phyloP scores from a whole-genome alignment of 2,113 vertebrate species.

The Romanogobio albipinnatus region DNA sequence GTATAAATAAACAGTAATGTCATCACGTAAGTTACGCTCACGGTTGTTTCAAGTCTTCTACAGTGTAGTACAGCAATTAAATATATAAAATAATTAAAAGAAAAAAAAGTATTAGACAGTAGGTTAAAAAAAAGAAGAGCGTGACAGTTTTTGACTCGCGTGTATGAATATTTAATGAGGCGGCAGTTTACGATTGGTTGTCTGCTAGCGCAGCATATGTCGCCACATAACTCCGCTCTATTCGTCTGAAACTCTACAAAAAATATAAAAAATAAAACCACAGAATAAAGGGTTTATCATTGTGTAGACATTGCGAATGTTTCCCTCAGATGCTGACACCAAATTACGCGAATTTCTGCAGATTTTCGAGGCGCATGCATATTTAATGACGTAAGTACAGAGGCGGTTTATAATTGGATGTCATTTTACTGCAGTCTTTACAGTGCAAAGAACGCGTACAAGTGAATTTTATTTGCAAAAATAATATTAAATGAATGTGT shows the following conservation, averaged over 20 bases:
- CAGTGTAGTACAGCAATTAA: not conserved
- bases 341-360: too few relatives aligned
- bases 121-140: not conserved
- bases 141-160: not conserved
- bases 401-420: too few relatives aligned
- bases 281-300: not conserved
- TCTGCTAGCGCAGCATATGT: not conserved
- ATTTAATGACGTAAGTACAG: too few relatives aligned
- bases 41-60: not conserved
- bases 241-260: not conserved
- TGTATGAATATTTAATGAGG: not conserved
- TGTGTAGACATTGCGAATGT: too few relatives aligned
- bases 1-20: too few relatives aligned
- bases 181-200: not conserved
- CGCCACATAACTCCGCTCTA: not conserved
- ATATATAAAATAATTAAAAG: not conserved
- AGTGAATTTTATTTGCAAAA: too few relatives aligned
- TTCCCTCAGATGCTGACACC: too few relatives aligned
- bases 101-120: not conserved
- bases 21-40: not conserved
- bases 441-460: too few relatives aligned
- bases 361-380: too few relatives aligned
- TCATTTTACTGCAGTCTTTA: too few relatives aligned
- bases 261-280: not conserved
- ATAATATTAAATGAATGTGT: too few relatives aligned